Conservation (phyloP, 2,797 vertebrate species). For the Hydrophis major region DNA sequence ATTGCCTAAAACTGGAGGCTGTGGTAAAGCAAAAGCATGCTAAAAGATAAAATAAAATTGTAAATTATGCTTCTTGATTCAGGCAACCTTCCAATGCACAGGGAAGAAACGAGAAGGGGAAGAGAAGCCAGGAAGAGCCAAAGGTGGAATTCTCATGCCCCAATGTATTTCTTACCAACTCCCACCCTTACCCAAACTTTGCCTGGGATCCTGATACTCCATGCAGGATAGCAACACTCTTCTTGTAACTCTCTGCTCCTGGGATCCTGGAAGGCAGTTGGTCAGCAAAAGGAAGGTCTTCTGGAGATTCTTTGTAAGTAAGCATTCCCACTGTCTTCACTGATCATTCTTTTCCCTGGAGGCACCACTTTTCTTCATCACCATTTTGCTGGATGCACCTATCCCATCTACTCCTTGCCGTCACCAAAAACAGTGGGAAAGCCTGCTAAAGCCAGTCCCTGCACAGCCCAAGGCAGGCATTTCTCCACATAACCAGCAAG, state of each 20-base stretch:
- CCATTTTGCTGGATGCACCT: neutral
- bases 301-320: neutral
- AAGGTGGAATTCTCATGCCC: neutral
- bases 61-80: neutral
- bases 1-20: neutral
- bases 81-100: neutral
- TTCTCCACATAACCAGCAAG: neutral
- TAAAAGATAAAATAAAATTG: neutral
- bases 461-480: neutral
- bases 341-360: neutral
- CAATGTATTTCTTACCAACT: neutral
- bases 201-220: neutral
- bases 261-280: neutral
- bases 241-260: neutral
- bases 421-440: neutral
- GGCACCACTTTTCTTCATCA: neutral
- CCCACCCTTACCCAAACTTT: neutral
- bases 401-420: neutral
- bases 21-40: neutral
- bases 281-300: neutral
- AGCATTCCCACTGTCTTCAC: neutral
- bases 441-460: neutral
- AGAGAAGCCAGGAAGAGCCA: neutral
- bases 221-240: neutral
- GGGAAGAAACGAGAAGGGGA: neutral